Base-by-base conservation (phyloP, 1,140 invertebrate genomes). In the Ericerus pela region DNA sequence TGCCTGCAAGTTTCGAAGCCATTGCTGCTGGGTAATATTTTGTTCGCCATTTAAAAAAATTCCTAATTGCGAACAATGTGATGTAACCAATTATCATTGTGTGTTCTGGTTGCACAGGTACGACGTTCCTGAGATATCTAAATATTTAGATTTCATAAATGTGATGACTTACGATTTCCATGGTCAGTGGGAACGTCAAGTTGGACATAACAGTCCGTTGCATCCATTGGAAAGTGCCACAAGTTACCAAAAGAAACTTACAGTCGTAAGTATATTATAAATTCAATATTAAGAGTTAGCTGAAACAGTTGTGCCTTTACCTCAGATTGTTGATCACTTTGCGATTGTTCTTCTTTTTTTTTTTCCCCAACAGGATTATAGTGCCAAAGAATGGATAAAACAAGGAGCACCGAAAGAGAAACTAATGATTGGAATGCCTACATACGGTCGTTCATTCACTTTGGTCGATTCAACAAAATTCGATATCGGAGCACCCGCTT, bases 121-220 rank as follows among this genome's bases (percentile, higher is more conserved):
- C 63, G 89, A 94, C 63, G 88, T 94, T 5, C 84, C 86, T 1
- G 90, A 94, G 73, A 89, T 95, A 55, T 86, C 88, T 28, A 93
- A 94, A 73, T 93, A 90, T 64, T 70, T 94, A 61, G 90, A 95
- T 70, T 91, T 88, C 64, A 88, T 95, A 64, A 94, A 93, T 66
- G 81, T 94, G 3, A 93, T 94, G 89, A 91, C 88, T 1, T 95
- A 93, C 62, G 91, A 94, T 67, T 93, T 93, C 75, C 89, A 93
- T 65, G 89, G 89, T 0, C 85, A 89, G 65, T 93, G 88, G 89
- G 88, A 93, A 66, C 75, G 87, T 61, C 84, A 86, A 64, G 88
- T 93, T 12, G 89, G 90, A 1, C 90, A 94, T 69, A 93, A 93
- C 70, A 86, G 86, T 59, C 91, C 91, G 0, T 75, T 96, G 0